Percentiles rank a stretch among this genome's conserved stretches.
These are phyloP conservation scores for Telmatherina bonti DNA, from an alignment of 2,797 vertebrate species.

Conservation along the genomic window DNA sequence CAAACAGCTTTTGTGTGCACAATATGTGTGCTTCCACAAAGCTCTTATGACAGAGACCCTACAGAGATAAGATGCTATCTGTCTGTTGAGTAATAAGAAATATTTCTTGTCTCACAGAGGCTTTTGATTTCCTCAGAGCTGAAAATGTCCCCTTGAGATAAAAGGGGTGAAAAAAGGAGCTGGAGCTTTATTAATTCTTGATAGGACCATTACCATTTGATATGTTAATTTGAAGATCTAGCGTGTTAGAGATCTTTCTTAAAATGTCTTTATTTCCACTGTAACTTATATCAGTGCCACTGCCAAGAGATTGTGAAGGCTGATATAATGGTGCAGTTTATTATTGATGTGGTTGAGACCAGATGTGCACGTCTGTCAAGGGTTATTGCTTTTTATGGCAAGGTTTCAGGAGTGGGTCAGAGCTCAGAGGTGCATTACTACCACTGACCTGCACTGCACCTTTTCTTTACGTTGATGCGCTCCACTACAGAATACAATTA, in stretches of 20 bases:
- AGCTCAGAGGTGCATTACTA: slow-evolving; percentile 5
- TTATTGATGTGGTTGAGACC: slow-evolving; percentile 18
- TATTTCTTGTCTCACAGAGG: slow-evolving; percentile 65
- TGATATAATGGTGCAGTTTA: slow-evolving; percentile 53
- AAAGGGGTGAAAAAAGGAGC: slow-evolving; percentile 32
- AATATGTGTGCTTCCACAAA: slow-evolving; percentile 37
- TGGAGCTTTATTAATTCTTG: slow-evolving; percentile 66
- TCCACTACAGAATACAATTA: slow-evolving; percentile 19
- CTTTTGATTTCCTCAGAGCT: slow-evolving; percentile 81
- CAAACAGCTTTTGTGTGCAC: slow-evolving; percentile 40
- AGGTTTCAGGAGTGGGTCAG: slow-evolving; percentile 5
- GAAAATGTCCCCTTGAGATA: slow-evolving; percentile 74
- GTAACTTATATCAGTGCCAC: slow-evolving; percentile 49
- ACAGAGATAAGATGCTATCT: slow-evolving; percentile 78
- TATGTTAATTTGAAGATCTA: slow-evolving; percentile 71
- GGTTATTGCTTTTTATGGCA: slow-evolving; percentile 27
- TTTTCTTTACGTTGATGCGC: slow-evolving; percentile 15
- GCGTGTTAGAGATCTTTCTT: slow-evolving; percentile 66
- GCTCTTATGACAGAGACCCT: slow-evolving; percentile 53
- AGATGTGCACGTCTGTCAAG: slow-evolving; percentile 24
- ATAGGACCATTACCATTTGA: slow-evolving; percentile 77
- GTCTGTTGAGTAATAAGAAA: slow-evolving; percentile 71
- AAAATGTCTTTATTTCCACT: slow-evolving; percentile 67
- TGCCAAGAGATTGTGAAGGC: slow-evolving; percentile 32
- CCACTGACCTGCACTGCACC: slow-evolving; percentile 12